Evolutionary conservation across 30 jellyfish, hydroid and myxozoan species (phyloP), one percentile per base, ranked within the genome.

Genomic region (Aurelia aurita): DNA sequence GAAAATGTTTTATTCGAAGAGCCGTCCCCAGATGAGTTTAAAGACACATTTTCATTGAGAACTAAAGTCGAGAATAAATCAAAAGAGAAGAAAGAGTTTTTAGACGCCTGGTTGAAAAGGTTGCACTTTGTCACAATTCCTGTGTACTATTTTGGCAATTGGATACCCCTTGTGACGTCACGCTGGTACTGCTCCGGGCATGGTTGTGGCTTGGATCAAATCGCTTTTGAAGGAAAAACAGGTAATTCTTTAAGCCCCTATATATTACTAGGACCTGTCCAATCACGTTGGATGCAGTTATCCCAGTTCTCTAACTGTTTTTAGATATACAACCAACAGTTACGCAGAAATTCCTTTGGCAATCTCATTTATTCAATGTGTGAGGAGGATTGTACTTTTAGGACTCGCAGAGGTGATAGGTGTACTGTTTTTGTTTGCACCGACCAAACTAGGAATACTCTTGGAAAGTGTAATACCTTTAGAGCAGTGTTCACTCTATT

Each of bases 141-240:
- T 39, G 53, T 84, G 1, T 79, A 65, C 34, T 90, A 93, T 67
- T 86, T 93, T 59, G 98, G 98, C 68, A 93, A 93, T 58, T 93
- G 97, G 97, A 67, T 93, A 18, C 98, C 98, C 13, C 84, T 93
- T 22, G 98, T 93, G 28, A 62, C 96, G 74, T 87, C 98, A 45
- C 87, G 98, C 14, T 93, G 98, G 98, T 93, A 87, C 63, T 93
- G 98, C 61, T 86, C 98, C 54, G 98, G 98, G 49, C 98, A 93
- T 71, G 98, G 98, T 16, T 93, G 98, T 69, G 98, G 98, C 28
- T 61, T 93, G 80, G 98, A 93, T 70, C 98, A 93, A 63, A 68
- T 88, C 20, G 89, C 98, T 15, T 78, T 93, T 28, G 98, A 93
- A 72, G 80, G 92, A 35, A 75, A 93, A 81, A 89, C 76, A 77